Conservation (phyloP, 2,113 vertebrate species). For the Anolis carolinensis region DNA sequence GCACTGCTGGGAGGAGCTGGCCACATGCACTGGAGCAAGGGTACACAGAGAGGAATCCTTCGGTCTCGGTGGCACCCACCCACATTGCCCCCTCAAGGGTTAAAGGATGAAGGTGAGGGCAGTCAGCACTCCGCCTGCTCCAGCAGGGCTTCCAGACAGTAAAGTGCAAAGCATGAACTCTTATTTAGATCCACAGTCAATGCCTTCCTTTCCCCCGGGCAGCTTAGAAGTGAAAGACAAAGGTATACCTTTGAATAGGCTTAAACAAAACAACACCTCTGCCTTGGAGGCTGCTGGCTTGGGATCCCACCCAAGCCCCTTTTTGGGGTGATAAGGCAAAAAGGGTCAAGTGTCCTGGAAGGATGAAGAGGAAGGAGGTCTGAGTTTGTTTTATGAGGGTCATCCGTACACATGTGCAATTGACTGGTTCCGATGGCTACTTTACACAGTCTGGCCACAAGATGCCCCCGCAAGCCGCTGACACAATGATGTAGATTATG, state of each 20-base stretch:
- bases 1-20: constrained; percentile 5
- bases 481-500: constrained; percentile 89
- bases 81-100: rapidly evolving
- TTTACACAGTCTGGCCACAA: constrained; percentile 88
- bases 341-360: constrained; percentile 60
- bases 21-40: background rate
- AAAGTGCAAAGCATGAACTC: constrained; percentile 35
- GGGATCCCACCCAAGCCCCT: constrained; percentile 36
- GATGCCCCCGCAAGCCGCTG: constrained; percentile 87
- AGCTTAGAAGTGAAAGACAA: background rate
- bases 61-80: background rate
- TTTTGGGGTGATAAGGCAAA: constrained; percentile 68
- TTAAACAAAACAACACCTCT: constrained; percentile 10
- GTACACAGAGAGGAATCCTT: background rate
- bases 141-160: rapidly evolving
- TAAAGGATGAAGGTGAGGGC: background rate
- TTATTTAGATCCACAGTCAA: background rate
- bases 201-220: rapidly evolving
- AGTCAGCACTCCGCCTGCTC: background rate
- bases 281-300: constrained; percentile 24
- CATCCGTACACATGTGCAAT: constrained; percentile 55
- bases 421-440: constrained; percentile 64
- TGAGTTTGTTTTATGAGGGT: constrained; percentile 52
- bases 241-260: constrained; percentile 59
- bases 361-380: constrained; percentile 55